These are phyloP conservation scores for Dipus sagitta DNA, from an alignment of 2,797 vertebrate genomes.

Conservation along the genomic window DNA sequence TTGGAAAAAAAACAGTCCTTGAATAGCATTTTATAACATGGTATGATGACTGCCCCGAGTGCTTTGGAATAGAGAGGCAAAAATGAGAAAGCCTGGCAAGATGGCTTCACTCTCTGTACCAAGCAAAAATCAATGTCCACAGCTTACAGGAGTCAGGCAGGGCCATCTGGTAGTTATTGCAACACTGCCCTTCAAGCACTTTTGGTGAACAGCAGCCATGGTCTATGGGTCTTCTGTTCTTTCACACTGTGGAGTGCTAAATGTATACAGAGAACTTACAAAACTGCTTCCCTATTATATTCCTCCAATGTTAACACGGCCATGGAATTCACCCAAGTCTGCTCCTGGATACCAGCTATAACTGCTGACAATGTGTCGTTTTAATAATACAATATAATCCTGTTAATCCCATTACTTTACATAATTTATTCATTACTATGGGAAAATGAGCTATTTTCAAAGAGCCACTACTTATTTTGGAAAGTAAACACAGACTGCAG, in stretches of 20 bases:
- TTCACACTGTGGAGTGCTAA: background rate
- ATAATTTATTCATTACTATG: conserved; percentile 39
- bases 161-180: background rate
- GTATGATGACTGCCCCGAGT: background rate
- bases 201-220: background rate
- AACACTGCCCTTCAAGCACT: background rate
- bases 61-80: background rate
- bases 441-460: conserved; percentile 53
- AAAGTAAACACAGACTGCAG: conserved; percentile 10
- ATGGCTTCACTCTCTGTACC: background rate
- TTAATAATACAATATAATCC: conserved; percentile 37
- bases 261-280: background rate
- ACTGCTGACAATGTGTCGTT: background rate
- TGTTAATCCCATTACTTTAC: background rate
- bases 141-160: background rate
- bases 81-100: background rate
- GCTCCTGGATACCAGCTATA: background rate
- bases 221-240: background rate
- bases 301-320: conserved; percentile 41
- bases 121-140: background rate
- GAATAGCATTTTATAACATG: background rate
- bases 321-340: background rate
- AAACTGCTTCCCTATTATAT: background rate
- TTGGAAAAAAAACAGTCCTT: background rate
- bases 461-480: conserved; percentile 36